phyloP scores from a whole-genome alignment of 2,113 vertebrate species.

The Zootoca vivipara region DNA sequence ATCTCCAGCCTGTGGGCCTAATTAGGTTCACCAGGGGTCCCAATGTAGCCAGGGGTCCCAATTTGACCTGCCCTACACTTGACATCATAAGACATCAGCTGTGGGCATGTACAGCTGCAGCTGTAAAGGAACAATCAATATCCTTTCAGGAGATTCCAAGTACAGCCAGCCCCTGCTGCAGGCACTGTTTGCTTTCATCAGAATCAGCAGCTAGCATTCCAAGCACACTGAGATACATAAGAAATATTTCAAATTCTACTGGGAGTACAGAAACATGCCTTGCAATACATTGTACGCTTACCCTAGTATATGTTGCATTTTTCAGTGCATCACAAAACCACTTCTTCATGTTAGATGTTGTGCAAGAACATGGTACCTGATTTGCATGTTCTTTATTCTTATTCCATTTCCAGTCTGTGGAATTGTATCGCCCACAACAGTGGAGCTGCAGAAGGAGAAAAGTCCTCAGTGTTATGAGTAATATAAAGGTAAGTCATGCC shows the following conservation, averaged over 20 bases:
- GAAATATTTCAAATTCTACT: too few species aligned
- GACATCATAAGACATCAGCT: too few species aligned
- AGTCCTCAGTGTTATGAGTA: background rate
- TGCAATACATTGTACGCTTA: conserved; percentile 7
- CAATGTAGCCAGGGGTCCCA: too few species aligned
- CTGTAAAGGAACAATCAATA: background rate
- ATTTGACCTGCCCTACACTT: too few species aligned
- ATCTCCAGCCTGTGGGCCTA: background rate
- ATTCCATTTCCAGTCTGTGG: conserved; percentile 60
- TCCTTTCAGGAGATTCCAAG: background rate
- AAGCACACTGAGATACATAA: too few species aligned
- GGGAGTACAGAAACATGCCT: too few species aligned
- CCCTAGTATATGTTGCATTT: conserved; percentile 28
- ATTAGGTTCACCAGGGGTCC: too few species aligned
- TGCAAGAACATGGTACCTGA: conserved; percentile 56
- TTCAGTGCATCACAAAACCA: conserved; percentile 53
- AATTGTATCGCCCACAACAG: conserved; percentile 63
- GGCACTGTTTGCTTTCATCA: too few species aligned
- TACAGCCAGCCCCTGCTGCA: too few species aligned
- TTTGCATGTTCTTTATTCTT: conserved; percentile 42
- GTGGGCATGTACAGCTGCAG: too few species aligned
- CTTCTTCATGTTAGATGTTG: conserved; percentile 39
- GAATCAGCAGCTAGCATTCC: too few species aligned
- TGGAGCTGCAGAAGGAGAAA: conserved; percentile 46
- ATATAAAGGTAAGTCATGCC: background rate